Evolutionary conservation across 2,888 invertebrate species (phyloP).

Genomic region (Melieria crassipennis): DNA sequence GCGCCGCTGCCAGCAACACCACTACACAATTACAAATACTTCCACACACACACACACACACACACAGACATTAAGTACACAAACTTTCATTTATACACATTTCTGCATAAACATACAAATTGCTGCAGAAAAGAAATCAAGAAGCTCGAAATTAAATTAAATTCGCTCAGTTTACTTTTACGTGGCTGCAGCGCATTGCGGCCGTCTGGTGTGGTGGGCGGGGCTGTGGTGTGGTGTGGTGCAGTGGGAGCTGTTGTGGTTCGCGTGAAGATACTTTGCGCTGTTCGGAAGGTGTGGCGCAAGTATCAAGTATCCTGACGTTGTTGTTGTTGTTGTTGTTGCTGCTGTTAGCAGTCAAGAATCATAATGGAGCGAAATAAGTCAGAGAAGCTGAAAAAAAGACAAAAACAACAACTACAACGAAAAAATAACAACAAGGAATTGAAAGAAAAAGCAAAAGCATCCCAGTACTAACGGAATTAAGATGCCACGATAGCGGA

Average conservation of each 20-base stretch:
- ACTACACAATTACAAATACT: conserved; percentile 1
- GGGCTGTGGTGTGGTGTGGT: background rate
- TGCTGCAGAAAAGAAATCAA: conserved; percentile 50
- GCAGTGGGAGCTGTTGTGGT: conserved; percentile 10
- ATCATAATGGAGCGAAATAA: conserved; percentile 39
- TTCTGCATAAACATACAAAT: background rate
- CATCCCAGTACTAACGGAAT: conserved; percentile 29
- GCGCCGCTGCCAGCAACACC: conserved; percentile 35
- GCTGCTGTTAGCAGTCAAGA: conserved; percentile 30
- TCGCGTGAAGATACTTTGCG: conserved; percentile 17
- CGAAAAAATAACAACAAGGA: background rate
- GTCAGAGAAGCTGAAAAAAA: conserved; percentile 21
- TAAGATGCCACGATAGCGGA: conserved; percentile 41
- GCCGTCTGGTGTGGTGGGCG: conserved; percentile 1
- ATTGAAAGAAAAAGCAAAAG: background rate
- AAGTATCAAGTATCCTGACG: background rate
- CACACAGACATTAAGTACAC: background rate
- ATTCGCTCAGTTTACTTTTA: conserved; percentile 57
- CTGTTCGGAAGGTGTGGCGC: conserved; percentile 15
- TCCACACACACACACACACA: background rate
- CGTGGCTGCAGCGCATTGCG: background rate
- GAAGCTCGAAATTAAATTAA: conserved; percentile 62
- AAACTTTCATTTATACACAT: background rate
- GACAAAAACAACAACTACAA: background rate
- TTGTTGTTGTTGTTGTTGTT: conserved; percentile 9